Evolutionary conservation across 2,113 vertebrate genomes (phyloP).

Genomic region (Thamnaconus septentrionalis): DNA sequence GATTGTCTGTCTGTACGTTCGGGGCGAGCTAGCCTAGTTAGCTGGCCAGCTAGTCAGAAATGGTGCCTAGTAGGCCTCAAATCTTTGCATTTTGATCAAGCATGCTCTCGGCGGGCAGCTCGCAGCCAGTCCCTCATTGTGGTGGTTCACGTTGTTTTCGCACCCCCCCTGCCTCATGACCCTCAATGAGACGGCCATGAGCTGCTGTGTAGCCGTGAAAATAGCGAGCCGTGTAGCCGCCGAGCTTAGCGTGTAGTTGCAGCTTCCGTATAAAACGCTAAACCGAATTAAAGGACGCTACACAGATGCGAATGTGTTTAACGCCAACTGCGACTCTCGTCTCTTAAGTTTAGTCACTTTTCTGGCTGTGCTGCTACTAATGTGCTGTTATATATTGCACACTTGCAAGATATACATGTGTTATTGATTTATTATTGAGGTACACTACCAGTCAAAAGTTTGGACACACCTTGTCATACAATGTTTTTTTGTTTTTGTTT

Average conservation of each 20-base stretch:
- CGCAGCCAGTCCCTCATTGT: conserved; percentile 33
- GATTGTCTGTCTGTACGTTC: conserved; percentile 22
- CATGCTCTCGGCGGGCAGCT: conserved; percentile 54
- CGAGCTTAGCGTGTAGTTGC: conserved; percentile 23
- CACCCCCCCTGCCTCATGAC: not conserved
- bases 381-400: too few species aligned
- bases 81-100: conserved; percentile 60
- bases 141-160: conserved; percentile 29
- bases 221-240: conserved; percentile 3
- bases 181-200: not conserved
- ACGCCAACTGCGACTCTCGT: too few species aligned
- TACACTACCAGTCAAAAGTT: too few species aligned
- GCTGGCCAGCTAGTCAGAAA: conserved; percentile 27
- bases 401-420: too few species aligned
- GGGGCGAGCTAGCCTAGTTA: conserved; percentile 9
- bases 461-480: too few species aligned
- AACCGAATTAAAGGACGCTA: too few species aligned
- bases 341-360: too few species aligned
- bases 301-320: too few species aligned
- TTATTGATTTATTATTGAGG: too few species aligned
- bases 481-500: too few species aligned
- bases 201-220: not conserved
- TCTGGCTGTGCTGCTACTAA: too few species aligned
- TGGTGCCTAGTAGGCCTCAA: conserved; percentile 66
- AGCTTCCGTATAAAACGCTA: conserved; percentile 56